A percentile compares a stretch with the other conserved stretches of the same genome.
phyloP scores from a whole-genome alignment of 2,113 vertebrate species.

The Lepisosteus osseus region DNA sequence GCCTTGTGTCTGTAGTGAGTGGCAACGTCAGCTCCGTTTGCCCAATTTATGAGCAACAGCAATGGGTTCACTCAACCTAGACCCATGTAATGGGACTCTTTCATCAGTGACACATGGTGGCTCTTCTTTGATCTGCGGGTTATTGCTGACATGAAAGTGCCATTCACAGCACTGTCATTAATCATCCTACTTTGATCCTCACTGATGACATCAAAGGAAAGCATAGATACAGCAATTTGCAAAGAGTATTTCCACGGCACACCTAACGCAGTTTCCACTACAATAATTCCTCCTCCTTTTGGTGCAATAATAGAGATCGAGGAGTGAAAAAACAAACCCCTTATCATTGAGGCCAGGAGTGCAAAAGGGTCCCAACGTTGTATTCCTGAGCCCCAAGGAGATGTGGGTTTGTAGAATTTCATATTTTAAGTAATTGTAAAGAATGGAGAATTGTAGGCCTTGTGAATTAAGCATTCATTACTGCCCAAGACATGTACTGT shows the following conservation, averaged over 20 bases:
- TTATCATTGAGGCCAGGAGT: no score
- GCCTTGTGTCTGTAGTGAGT: constrained; percentile 12
- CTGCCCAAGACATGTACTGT: no score
- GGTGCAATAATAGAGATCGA: no score
- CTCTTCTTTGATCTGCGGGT: constrained; percentile 40
- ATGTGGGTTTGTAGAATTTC: no score
- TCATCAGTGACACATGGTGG: constrained; percentile 25
- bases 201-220: constrained; percentile 31
- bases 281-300: no score
- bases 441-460: no score
- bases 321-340: no score
- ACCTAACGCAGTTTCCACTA: no score
- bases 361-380: no score
- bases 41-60: constrained; percentile 24
- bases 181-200: constrained; percentile 36
- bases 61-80: constrained; percentile 14
- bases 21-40: constrained; percentile 23
- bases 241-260: constrained; percentile 24
- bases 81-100: constrained; percentile 19
- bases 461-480: no score
- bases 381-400: no score
- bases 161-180: constrained; percentile 36
- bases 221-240: constrained; percentile 21
- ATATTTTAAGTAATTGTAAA: no score
- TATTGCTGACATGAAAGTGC: constrained; percentile 33